A percentile compares a stretch with the other conserved stretches of the same genome.
Evolutionary conservation across 2,797 vertebrate species (phyloP).

Genomic region (Tauraco hartlaubi): DNA sequence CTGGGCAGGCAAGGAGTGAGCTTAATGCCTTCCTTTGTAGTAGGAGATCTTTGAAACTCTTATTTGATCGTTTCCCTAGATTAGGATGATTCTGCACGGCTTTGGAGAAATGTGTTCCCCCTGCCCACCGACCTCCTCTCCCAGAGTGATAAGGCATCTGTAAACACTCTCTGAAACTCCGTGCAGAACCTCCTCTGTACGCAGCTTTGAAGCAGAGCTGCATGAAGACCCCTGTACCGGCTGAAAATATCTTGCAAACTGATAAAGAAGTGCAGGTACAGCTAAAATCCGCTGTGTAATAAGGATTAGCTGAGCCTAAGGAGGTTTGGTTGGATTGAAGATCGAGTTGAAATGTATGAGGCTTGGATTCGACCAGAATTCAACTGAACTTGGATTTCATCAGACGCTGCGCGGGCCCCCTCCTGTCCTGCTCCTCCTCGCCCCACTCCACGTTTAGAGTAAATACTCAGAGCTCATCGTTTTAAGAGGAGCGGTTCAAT

Average conservation of each 20-base stretch:
- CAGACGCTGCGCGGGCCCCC: background rate
- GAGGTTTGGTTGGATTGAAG: conserved; percentile 68
- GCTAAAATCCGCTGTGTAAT: conserved; percentile 75
- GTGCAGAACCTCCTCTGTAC: conserved; percentile 59
- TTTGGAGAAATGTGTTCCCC: conserved; percentile 63
- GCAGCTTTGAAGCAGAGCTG: conserved; percentile 78
- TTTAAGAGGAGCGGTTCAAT: conserved; percentile 38
- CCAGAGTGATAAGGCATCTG: conserved; percentile 77
- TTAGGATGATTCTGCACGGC: conserved; percentile 53
- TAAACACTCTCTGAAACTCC: conserved; percentile 76
- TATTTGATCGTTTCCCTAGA: conserved; percentile 71
- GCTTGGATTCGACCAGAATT: conserved; percentile 49
- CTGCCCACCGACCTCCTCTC: conserved; percentile 6
- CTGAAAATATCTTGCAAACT: conserved; percentile 76
- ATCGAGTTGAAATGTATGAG: conserved; percentile 44
- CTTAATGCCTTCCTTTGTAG: conserved; percentile 75
- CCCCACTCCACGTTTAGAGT: background rate
- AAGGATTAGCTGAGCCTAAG: conserved; percentile 73
- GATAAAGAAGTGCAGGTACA: conserved; percentile 78
- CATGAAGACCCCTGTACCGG: conserved; percentile 70
- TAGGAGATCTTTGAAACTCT: conserved; percentile 73
- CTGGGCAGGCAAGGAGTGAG: conserved; percentile 35
- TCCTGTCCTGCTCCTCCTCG: background rate
- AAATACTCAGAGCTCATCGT: background rate
- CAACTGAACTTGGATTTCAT: conserved; percentile 27